phyloP scores from a whole-genome alignment of 2,888 invertebrate species.

The Vannuccia rotundouncinata region DNA sequence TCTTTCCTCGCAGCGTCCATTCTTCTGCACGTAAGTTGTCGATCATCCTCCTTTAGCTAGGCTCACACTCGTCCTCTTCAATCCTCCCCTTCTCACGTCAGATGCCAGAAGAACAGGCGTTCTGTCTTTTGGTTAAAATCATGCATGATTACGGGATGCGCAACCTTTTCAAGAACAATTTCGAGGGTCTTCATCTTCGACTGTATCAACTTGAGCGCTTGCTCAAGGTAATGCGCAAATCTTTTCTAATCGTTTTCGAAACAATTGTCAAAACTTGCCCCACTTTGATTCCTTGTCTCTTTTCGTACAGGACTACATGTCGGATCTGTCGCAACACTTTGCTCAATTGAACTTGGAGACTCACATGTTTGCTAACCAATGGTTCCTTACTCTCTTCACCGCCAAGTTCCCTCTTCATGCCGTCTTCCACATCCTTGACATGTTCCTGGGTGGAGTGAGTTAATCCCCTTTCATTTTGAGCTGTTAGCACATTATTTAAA shows the following conservation, averaged over 20 bases:
- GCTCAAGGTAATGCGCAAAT: slow-evolving; percentile 73
- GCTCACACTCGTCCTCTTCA: neutral
- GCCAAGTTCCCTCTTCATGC: slow-evolving; percentile 93
- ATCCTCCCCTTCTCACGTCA: slow-evolving; percentile 55
- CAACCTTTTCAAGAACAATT: slow-evolving; percentile 89
- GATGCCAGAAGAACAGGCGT: slow-evolving; percentile 99
- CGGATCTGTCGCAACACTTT: slow-evolving; percentile 59
- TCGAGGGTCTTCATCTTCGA: slow-evolving; percentile 86
- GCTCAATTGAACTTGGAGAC: slow-evolving; percentile 75
- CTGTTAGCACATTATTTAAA: too few species aligned
- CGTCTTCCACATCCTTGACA: slow-evolving; percentile 92
- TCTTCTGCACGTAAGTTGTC: slow-evolving; percentile 75
- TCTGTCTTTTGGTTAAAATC: slow-evolving; percentile 85
- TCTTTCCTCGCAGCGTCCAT: slow-evolving; percentile 94
- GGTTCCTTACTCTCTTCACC: slow-evolving; percentile 98
- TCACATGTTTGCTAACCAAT: slow-evolving; percentile 98
- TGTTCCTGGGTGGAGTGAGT: slow-evolving; percentile 67
- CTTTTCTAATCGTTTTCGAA: too few species aligned
- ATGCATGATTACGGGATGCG: slow-evolving; percentile 93
- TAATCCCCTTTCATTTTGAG: too few species aligned
- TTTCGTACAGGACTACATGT: slow-evolving; percentile 56
- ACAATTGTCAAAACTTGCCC: too few species aligned
- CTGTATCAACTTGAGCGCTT: slow-evolving; percentile 87
- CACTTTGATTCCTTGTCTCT: neutral
- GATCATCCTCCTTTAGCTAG: neutral